Percentiles rank a stretch among this genome's conserved stretches.
Evolutionary conservation across 2,888 invertebrate genomes (phyloP).

Genomic region (Mythimna vitellina): DNA sequence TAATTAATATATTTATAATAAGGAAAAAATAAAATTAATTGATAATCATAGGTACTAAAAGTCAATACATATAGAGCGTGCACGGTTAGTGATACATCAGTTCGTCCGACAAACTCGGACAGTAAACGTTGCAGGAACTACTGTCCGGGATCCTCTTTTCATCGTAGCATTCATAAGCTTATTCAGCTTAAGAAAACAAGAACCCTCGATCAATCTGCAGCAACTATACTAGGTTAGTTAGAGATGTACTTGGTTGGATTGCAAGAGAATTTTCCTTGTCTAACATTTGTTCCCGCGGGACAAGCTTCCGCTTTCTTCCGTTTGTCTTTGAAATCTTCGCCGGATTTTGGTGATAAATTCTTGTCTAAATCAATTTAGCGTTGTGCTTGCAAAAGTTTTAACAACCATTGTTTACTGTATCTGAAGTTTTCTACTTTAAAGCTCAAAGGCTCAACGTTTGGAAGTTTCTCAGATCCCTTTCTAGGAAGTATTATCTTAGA

Average conservation of each 20-base stretch:
- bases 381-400: conserved; percentile 25
- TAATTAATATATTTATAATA: neutral
- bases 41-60: neutral
- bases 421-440: conserved; percentile 3
- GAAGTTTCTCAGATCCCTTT: neutral
- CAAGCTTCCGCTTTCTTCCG: conserved; percentile 10
- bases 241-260: conserved; percentile 21
- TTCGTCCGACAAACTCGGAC: conserved; percentile 5
- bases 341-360: conserved; percentile 18
- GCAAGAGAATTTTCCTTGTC: conserved; percentile 1
- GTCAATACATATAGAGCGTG: conserved; percentile 27
- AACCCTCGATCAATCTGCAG: conserved; percentile 1
- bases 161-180: conserved; percentile 3
- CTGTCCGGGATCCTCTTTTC: neutral
- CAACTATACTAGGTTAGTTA: conserved; percentile 23
- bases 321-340: conserved; percentile 38
- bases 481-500: neutral
- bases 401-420: conserved; percentile 9
- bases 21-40: neutral
- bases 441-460: neutral
- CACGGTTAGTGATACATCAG: conserved; percentile 12
- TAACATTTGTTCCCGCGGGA: conserved; percentile 27
- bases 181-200: conserved; percentile 17
- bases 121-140: neutral
- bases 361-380: conserved; percentile 26